A percentile compares a stretch with the other conserved stretches of the same genome.
These are phyloP conservation scores for Platyscapa corneri DNA, from an alignment of 1,140 invertebrate species.

Conservation along the genomic window DNA sequence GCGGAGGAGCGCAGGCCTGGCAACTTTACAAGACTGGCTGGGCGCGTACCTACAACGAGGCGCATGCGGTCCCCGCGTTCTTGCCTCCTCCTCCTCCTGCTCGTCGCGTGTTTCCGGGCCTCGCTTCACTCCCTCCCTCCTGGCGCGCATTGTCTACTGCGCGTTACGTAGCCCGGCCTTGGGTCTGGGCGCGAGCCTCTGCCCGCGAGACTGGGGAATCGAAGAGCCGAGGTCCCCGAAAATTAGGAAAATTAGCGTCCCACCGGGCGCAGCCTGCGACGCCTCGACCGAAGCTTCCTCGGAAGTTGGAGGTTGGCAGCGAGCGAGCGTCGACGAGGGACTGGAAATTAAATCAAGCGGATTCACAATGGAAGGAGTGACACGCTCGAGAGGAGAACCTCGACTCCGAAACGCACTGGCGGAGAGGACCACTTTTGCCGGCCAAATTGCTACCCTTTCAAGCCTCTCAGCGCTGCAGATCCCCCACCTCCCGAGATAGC, in stretches of 20 bases:
- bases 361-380: neutral
- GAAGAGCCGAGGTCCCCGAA: neutral
- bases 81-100: neutral
- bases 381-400: no score
- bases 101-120: no score
- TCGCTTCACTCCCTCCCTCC: no score
- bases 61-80: neutral
- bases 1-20: neutral
- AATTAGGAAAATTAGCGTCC: neutral
- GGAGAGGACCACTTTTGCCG: neutral
- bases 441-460: constrained; percentile 8
- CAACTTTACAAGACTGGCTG: neutral
- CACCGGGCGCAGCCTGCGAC: no score
- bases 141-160: no score
- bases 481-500: neutral
- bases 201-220: neutral
- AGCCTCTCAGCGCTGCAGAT: neutral
- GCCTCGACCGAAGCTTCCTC: neutral
- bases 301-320: neutral
- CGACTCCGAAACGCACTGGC: neutral
- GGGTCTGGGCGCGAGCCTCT: neutral
- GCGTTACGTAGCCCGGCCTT: no score
- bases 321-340: neutral
- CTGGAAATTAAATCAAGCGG: neutral
- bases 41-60: neutral